A percentile compares a stretch with the other conserved stretches of the same genome.
Conservation (phyloP, 2,797 vertebrate genomes). For the Xenops minutus region DNA sequence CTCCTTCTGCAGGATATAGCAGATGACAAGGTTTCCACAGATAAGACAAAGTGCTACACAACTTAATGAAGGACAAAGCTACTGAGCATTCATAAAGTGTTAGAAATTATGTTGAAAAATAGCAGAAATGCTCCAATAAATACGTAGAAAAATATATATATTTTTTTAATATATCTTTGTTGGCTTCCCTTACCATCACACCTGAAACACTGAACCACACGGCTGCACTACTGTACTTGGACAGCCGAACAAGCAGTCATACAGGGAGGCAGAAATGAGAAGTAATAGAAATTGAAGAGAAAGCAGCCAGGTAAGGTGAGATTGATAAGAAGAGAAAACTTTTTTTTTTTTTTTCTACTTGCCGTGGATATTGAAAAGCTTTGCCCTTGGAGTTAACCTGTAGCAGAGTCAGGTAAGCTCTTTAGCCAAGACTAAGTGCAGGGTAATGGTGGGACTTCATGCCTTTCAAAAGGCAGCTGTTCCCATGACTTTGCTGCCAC, state of each 20-base stretch:
- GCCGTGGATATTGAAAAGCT: not conserved
- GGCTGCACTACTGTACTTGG: not conserved
- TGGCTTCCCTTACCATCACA: not conserved
- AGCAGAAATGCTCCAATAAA: not conserved
- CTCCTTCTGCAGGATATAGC: not conserved
- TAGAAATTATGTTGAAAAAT: not conserved
- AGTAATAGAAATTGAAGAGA: not conserved
- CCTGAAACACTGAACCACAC: not conserved
- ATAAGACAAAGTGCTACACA: not conserved
- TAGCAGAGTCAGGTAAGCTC: not conserved
- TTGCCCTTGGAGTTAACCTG: not conserved
- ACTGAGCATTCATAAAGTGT: not conserved
- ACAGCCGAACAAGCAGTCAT: not conserved
- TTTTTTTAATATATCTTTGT: not conserved
- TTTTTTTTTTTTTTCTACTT: not conserved
- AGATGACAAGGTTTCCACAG: not conserved
- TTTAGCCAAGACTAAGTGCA: not conserved
- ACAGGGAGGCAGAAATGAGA: not conserved
- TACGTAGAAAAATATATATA: rapidly evolving
- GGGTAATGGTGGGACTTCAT: not conserved
- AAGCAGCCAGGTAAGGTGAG: not conserved
- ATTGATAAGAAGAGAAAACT: not conserved
- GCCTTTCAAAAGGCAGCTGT: not conserved
- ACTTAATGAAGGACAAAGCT: not conserved
- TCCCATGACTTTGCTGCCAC: not conserved